Evolutionary conservation across 2,797 vertebrate species (phyloP).

Genomic region (Chromis chromis): DNA sequence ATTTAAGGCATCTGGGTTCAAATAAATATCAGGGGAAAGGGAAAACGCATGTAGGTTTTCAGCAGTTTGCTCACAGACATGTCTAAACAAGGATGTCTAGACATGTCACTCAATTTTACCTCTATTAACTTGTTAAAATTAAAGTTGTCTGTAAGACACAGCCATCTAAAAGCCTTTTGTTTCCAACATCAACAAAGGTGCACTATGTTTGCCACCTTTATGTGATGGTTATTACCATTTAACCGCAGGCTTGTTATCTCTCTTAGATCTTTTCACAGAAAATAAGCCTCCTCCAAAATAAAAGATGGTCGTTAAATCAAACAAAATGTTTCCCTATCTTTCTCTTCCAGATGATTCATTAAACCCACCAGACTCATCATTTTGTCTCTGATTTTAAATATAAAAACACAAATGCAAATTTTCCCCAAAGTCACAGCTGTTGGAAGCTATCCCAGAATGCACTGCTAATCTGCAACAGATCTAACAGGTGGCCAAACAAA

Average conservation of each 20-base stretch:
- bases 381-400: slow-evolving; percentile 11
- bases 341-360: slow-evolving; percentile 11
- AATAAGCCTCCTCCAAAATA: slow-evolving; percentile 11
- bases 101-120: not conserved
- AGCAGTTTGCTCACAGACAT: slow-evolving; percentile 1
- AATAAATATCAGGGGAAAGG: not conserved
- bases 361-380: not conserved
- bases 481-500: not conserved
- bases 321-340: not conserved
- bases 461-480: slow-evolving; percentile 4
- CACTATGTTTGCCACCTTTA: slow-evolving; percentile 14
- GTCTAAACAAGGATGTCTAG: not conserved
- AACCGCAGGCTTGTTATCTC: slow-evolving; percentile 13
- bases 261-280: slow-evolving; percentile 19
- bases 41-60: not conserved
- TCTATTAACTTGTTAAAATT: slow-evolving; percentile 1
- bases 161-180: slow-evolving; percentile 17
- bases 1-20: not conserved
- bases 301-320: slow-evolving; percentile 30
- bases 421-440: not conserved
- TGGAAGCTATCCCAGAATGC: slow-evolving; percentile 31
- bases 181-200: slow-evolving; percentile 7
- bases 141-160: not conserved
- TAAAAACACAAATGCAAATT: not conserved
- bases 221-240: slow-evolving; percentile 17